A percentile compares a stretch with the other conserved stretches of the same genome.
These are phyloP conservation scores for Drosophila serrata DNA, from an alignment of 1,140 invertebrate species.

Conservation along the genomic window DNA sequence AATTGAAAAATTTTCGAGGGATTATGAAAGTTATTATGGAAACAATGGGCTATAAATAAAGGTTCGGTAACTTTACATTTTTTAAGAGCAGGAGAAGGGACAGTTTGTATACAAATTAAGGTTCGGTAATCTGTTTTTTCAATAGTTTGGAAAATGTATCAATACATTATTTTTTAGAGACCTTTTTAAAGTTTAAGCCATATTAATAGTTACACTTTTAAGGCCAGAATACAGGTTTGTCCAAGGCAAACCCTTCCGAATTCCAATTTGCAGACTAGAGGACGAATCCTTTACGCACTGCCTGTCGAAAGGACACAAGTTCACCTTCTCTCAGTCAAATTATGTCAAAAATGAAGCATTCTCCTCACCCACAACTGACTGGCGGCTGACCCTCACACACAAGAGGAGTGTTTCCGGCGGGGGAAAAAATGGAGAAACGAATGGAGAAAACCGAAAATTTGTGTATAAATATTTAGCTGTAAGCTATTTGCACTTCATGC, in stretches of 20 bases:
- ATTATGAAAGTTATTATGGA: conserved; percentile 50
- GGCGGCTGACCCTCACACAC: conserved; percentile 28
- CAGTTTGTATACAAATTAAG: background rate
- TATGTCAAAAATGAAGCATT: conserved; percentile 43
- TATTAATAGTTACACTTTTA: background rate
- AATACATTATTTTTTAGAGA: background rate
- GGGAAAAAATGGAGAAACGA: conserved; percentile 46
- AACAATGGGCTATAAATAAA: conserved; percentile 31
- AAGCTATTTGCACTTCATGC: conserved; percentile 82
- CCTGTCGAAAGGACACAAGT: background rate
- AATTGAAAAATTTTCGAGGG: conserved; percentile 53
- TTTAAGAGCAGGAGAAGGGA: background rate
- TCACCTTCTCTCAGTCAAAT: conserved; percentile 29
- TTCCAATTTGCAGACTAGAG: background rate
- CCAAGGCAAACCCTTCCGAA: background rate
- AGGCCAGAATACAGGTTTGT: background rate
- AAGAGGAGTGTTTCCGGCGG: conserved; percentile 12
- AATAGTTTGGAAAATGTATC: background rate
- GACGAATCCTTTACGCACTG: background rate
- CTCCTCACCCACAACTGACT: conserved; percentile 6
- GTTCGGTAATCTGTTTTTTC: background rate
- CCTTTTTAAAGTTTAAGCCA: background rate
- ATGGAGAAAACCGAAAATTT: conserved; percentile 54
- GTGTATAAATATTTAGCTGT: conserved; percentile 74
- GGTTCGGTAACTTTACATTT: background rate